Evolutionary conservation across 2,113 vertebrate genomes (phyloP).

Genomic region (Dunckerocampus dactyliophorus): DNA sequence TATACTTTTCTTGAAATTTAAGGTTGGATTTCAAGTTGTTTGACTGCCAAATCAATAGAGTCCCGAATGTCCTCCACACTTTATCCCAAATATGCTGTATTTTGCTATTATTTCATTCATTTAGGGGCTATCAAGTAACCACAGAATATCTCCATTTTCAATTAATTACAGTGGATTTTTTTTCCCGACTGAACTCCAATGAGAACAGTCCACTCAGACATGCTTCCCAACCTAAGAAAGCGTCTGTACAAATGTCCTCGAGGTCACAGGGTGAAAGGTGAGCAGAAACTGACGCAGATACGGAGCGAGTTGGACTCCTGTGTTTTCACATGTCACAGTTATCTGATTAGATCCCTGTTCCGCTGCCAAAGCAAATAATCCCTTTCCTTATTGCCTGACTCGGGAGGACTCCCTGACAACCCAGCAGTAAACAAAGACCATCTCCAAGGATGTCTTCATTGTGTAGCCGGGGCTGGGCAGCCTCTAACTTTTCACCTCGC

Average conservation of each 20-base stretch:
- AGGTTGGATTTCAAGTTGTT: no score
- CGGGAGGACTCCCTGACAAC: constrained; percentile 74
- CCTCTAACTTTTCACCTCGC: constrained; percentile 40
- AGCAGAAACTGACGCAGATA: constrained; percentile 39
- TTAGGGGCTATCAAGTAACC: not conserved
- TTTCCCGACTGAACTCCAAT: not conserved
- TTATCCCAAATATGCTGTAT: not conserved
- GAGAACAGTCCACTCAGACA: not conserved
- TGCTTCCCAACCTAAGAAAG: constrained; percentile 3
- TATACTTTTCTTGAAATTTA: no score
- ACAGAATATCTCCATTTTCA: not conserved
- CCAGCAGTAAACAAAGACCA: constrained; percentile 67
- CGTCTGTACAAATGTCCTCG: constrained; percentile 10
- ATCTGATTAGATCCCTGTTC: constrained; percentile 68
- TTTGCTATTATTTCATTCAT: not conserved
- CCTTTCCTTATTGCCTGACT: constrained; percentile 66
- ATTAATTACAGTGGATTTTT: not conserved
- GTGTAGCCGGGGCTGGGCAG: constrained; percentile 55
- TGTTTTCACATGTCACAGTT: constrained; percentile 53
- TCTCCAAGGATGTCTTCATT: constrained; percentile 76
- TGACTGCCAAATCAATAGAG: no score
- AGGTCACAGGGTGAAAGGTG: constrained; percentile 48
- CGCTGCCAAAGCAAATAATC: constrained; percentile 72
- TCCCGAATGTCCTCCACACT: no score
- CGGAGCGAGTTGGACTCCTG: constrained; percentile 42